phyloP scores from a whole-genome alignment of 1,140 invertebrate genomes.

The Nebria ingens region DNA sequence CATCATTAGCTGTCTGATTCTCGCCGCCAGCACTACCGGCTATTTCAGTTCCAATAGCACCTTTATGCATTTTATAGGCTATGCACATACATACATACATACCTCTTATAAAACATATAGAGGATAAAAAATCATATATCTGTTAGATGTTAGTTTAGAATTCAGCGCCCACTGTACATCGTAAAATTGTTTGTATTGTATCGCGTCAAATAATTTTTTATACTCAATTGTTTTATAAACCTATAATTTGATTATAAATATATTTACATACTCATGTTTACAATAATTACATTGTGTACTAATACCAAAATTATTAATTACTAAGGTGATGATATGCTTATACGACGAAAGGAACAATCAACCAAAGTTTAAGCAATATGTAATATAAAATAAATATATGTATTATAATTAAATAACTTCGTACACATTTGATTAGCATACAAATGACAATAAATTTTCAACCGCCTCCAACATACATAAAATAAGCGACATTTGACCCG shows the following conservation, averaged over 20 bases:
- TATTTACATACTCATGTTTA: neutral
- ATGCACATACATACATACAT: too few relatives aligned
- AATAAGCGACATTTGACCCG: neutral
- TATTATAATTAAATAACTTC: neutral
- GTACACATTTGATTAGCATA: neutral
- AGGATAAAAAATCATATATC: too few relatives aligned
- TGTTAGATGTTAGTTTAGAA: too few relatives aligned
- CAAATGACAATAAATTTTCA: neutral
- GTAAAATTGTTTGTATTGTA: neutral
- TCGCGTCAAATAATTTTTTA: neutral
- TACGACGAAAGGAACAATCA: too few relatives aligned
- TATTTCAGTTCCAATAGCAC: too few relatives aligned
- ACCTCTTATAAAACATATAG: too few relatives aligned
- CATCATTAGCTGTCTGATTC: too few relatives aligned
- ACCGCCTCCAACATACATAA: neutral
- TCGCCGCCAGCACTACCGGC: too few relatives aligned
- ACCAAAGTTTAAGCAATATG: neutral
- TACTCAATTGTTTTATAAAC: neutral
- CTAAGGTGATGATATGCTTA: too few relatives aligned
- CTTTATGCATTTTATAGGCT: too few relatives aligned
- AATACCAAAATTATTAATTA: too few relatives aligned
- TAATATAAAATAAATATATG: neutral
- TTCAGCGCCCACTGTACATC: too few relatives aligned
- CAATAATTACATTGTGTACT: neutral
- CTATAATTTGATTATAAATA: neutral